Conservation (phyloP, 2,113 vertebrate genomes). For the Rhombomys opimus region DNA sequence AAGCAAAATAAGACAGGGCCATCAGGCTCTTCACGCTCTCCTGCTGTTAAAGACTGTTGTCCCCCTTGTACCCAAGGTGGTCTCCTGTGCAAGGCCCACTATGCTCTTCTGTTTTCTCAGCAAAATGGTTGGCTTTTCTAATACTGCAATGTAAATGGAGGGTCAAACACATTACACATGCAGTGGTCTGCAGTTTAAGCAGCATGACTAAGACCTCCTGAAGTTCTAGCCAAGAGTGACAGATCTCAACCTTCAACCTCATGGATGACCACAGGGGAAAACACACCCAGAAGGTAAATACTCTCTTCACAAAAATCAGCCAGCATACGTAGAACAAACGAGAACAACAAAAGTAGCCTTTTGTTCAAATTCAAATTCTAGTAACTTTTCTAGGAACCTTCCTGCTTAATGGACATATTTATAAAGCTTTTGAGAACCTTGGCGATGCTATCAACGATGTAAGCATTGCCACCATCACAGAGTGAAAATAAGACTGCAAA, state of each 20-base stretch:
- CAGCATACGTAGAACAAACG: slow-evolving; percentile 30
- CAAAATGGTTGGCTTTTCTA: slow-evolving; percentile 49
- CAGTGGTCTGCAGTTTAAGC: neutral
- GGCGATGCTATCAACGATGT: slow-evolving; percentile 2
- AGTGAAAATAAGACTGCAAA: slow-evolving; percentile 53
- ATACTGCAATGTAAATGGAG: neutral
- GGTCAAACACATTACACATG: neutral
- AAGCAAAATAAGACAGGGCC: neutral
- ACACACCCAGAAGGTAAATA: slow-evolving; percentile 36
- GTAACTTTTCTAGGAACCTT: slow-evolving; percentile 7
- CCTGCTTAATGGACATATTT: slow-evolving; percentile 18
- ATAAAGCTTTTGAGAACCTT: slow-evolving; percentile 53
- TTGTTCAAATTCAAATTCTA: neutral
- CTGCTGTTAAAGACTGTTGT: neutral
- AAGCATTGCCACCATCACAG: slow-evolving; percentile 7
- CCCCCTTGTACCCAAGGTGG: neutral
- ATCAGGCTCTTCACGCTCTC: neutral
- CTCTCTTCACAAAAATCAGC: slow-evolving; percentile 6
- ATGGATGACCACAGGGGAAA: neutral
- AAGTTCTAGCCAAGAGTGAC: neutral
- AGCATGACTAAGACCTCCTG: slow-evolving; percentile 23
- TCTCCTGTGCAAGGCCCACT: neutral
- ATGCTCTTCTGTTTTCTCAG: neutral
- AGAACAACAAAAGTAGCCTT: slow-evolving; percentile 28
- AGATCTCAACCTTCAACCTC: neutral